Percentiles rank a stretch among this genome's conserved stretches.
These are phyloP conservation scores for Microcebus ravelobensis DNA, from an alignment of 2,113 vertebrate species.

Conservation along the genomic window DNA sequence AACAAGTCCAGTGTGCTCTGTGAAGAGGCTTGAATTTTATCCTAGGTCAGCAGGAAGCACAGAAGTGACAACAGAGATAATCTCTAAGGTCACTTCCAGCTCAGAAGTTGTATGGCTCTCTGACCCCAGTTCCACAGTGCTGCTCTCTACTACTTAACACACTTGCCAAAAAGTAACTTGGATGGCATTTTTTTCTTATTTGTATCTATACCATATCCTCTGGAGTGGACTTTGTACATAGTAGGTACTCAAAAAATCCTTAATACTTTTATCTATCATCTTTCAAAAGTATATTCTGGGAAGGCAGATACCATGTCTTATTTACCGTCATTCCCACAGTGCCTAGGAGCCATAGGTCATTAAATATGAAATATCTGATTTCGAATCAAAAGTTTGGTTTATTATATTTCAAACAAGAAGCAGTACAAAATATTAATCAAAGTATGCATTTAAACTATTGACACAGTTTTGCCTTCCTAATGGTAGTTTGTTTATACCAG, in stretches of 20 bases:
- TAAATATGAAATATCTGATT: no score
- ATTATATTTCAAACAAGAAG: no score
- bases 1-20: background rate
- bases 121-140: background rate
- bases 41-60: background rate
- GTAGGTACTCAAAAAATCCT: background rate
- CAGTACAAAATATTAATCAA: no score
- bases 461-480: no score
- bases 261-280: background rate
- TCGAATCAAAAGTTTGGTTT: no score
- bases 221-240: background rate
- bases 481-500: no score
- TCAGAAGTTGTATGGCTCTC: background rate
- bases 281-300: background rate
- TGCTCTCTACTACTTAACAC: background rate
- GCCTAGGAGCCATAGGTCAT: no score
- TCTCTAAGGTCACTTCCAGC: background rate
- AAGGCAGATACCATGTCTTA: background rate
- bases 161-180: background rate
- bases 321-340: background rate
- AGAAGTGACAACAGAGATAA: background rate
- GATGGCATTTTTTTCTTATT: background rate
- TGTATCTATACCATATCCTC: background rate
- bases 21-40: background rate
- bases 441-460: no score